A percentile compares a stretch with the other conserved stretches of the same genome.
phyloP scores from a whole-genome alignment of 1,140 invertebrate genomes.

The Brachionus paranguensis region DNA sequence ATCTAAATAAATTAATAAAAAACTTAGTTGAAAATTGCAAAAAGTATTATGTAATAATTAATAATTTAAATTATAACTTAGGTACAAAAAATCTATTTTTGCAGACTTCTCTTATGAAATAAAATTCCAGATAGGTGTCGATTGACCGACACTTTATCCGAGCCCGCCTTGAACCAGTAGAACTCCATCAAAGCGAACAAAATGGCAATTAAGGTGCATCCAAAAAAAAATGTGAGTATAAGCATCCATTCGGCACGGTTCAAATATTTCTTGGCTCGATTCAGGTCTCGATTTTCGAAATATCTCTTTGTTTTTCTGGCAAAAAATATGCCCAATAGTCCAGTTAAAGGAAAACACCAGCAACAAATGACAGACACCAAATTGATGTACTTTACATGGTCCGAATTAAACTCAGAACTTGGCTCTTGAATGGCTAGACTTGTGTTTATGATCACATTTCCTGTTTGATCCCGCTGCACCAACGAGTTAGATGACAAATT shows the following conservation, averaged over 20 bases:
- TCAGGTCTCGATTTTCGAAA: not conserved
- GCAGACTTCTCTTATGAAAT: not conserved
- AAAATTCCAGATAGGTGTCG: not conserved
- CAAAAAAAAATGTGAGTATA: constrained; percentile 33
- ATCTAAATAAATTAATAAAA: not conserved
- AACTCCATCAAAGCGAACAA: constrained; percentile 19
- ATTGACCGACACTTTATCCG: not conserved
- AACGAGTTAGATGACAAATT: not conserved
- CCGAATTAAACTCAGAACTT: not conserved
- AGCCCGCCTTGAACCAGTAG: not conserved
- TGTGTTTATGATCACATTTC: constrained; percentile 23
- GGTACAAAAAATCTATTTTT: not conserved
- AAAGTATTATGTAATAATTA: not conserved
- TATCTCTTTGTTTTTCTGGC: constrained; percentile 2
- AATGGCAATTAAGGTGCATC: constrained; percentile 29
- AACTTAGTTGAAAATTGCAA: not conserved
- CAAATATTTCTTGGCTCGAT: not conserved
- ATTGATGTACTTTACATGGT: constrained; percentile 39
- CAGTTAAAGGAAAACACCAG: constrained; percentile 35
- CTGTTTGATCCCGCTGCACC: not conserved
- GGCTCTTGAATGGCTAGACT: constrained; percentile 25
- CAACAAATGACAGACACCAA: constrained; percentile 23
- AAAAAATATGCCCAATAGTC: constrained; percentile 18
- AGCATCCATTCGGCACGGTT: constrained; percentile 34
- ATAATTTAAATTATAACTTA: not conserved